These are phyloP conservation scores for Poliocrania exsul DNA, from an alignment of 2,797 vertebrate genomes.

Conservation along the genomic window DNA sequence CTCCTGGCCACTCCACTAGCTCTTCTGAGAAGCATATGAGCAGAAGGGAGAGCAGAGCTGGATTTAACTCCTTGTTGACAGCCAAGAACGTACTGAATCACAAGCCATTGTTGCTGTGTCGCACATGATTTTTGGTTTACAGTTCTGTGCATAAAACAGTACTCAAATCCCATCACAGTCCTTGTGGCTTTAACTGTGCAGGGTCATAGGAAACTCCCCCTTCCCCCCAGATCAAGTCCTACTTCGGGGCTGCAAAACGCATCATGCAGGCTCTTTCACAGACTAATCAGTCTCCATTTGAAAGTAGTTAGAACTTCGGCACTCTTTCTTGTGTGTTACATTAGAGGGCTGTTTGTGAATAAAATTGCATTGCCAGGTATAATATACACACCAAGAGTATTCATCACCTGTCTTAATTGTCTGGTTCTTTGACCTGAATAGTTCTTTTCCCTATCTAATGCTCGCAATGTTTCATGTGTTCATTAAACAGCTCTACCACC, in stretches of 20 bases:
- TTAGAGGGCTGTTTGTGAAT: neutral
- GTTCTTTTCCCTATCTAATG: neutral
- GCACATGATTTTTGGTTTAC: accelerated
- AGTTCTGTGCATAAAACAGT: neutral
- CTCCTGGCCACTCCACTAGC: neutral
- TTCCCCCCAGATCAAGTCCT: neutral
- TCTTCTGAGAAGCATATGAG: neutral
- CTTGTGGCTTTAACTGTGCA: neutral
- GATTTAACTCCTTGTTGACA: neutral
- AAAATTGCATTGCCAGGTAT: neutral
- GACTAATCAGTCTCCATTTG: neutral
- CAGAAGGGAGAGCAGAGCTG: neutral
- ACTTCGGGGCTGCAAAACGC: neutral
- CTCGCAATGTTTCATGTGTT: neutral
- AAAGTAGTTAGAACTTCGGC: neutral
- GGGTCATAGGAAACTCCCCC: neutral
- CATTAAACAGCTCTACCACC: neutral
- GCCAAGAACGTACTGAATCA: neutral
- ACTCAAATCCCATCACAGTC: neutral
- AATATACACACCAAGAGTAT: neutral
- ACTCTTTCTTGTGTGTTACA: neutral
- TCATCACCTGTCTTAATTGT: neutral
- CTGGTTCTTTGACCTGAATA: neutral
- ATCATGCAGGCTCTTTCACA: neutral
- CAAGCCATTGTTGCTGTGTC: neutral